phyloP scores from a whole-genome alignment of 2,888 invertebrate species.

The Nephrotoma flavescens region DNA sequence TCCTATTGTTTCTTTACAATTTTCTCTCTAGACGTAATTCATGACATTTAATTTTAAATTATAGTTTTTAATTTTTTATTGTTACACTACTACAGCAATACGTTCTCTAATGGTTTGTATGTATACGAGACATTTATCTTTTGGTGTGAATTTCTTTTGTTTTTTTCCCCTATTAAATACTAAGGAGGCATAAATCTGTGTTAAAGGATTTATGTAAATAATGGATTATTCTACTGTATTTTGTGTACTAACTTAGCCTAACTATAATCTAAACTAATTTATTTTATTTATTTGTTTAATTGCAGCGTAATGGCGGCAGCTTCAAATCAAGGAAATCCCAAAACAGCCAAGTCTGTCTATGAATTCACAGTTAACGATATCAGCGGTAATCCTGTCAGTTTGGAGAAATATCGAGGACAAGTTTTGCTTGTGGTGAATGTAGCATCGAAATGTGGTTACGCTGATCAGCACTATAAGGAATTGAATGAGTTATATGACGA shows the following conservation, averaged over 20 bases:
- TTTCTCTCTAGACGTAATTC: neutral
- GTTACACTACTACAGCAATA: neutral
- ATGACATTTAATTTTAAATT: neutral
- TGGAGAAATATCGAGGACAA: constrained; percentile 33
- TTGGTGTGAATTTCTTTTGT: neutral
- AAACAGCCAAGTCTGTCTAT: constrained; percentile 9
- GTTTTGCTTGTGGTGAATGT: constrained; percentile 44
- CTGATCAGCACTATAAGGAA: constrained; percentile 40
- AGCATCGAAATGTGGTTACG: constrained; percentile 43
- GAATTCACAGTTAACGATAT: constrained; percentile 9
- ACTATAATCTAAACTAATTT: neutral
- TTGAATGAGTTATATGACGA: constrained; percentile 37
- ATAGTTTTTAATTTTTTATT: neutral
- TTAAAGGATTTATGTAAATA: neutral
- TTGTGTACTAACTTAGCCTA: neutral
- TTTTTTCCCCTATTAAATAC: neutral
- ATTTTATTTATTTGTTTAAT: neutral
- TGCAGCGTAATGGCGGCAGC: constrained; percentile 10
- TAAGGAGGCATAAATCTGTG: neutral
- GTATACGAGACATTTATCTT: neutral
- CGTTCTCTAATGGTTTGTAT: neutral
- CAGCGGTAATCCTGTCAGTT: constrained; percentile 6
- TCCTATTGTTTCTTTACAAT: neutral
- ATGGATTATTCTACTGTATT: neutral
- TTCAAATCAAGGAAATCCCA: constrained; percentile 8